Percentiles rank a stretch among this genome's conserved stretches.
These are phyloP conservation scores for Palythoa caribaeorum DNA, from an alignment of 92 coral and sea anemone genomes.

Conservation along the genomic window DNA sequence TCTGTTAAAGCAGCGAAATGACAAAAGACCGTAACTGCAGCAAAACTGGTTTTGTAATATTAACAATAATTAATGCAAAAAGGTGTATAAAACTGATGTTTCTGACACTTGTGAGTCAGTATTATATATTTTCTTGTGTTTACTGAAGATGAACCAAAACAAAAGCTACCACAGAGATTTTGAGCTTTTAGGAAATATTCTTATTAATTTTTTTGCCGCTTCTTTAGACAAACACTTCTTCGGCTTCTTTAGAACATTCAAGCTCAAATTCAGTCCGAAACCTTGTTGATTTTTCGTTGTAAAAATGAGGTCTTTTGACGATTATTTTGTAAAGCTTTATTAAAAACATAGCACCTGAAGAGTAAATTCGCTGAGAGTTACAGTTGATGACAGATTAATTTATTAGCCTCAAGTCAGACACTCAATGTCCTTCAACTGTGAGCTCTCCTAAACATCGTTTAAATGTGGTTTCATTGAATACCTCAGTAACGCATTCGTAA, in stretches of 20 bases:
- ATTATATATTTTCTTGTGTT: neutral
- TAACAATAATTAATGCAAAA: neutral
- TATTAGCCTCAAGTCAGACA: slow-evolving; percentile 15
- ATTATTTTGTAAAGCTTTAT: neutral
- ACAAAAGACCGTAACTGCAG: too few relatives aligned
- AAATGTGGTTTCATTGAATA: neutral
- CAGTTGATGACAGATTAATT: slow-evolving; percentile 28
- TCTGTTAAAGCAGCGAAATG: too few relatives aligned
- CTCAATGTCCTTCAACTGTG: neutral
- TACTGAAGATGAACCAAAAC: neutral
- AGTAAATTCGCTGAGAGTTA: slow-evolving; percentile 21
- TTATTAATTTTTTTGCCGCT: slow-evolving; percentile 7
- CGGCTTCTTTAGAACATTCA: slow-evolving; percentile 18
- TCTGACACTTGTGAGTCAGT: neutral
- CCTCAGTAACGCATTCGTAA: neutral
- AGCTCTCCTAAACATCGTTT: neutral
- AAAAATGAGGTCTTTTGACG: neutral
- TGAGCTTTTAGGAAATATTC: neutral
- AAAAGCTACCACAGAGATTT: slow-evolving; percentile 30
- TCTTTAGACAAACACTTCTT: neutral
- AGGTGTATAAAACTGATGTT: neutral
- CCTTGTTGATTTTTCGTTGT: neutral
- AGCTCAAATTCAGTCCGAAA: neutral
- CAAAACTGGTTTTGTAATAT: neutral
- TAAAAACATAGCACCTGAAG: neutral